Conservation (phyloP, 2,113 vertebrate genomes). For the Danionella cerebrum region DNA sequence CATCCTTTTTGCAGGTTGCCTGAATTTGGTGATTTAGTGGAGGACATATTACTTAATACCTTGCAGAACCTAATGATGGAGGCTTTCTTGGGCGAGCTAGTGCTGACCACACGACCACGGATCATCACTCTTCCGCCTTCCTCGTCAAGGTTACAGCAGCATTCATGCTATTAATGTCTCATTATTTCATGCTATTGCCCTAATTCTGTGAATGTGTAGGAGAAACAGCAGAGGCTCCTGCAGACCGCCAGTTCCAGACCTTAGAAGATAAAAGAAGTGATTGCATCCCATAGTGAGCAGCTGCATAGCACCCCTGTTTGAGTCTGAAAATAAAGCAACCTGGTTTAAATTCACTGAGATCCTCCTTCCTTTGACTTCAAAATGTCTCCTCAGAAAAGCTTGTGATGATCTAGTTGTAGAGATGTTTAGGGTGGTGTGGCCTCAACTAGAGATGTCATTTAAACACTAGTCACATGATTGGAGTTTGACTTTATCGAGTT, state of each 20-base stretch:
- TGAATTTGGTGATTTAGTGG: slow-evolving; percentile 59
- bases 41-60: slow-evolving; percentile 74
- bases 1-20: slow-evolving; percentile 50
- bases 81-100: slow-evolving; percentile 77
- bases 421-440: not conserved
- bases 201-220: slow-evolving; percentile 5
- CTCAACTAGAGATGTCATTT: not conserved
- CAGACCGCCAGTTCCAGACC: slow-evolving; percentile 7
- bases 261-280: not conserved
- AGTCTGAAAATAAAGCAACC: not conserved
- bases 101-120: slow-evolving; percentile 68
- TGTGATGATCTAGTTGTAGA: no score
- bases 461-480: slow-evolving; percentile 22
- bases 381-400: no score
- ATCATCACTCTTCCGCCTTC: slow-evolving; percentile 59
- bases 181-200: no score
- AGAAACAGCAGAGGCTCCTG: slow-evolving; percentile 16
- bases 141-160: slow-evolving; percentile 26
- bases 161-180: not conserved
- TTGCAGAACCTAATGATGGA: slow-evolving; percentile 84
- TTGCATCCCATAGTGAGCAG: not conserved
- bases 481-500: slow-evolving; percentile 7
- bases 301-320: slow-evolving; percentile 3
- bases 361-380: not conserved
- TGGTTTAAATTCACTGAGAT: not conserved